Conservation (phyloP, 2,113 vertebrate species). For the Bucco capensis region DNA sequence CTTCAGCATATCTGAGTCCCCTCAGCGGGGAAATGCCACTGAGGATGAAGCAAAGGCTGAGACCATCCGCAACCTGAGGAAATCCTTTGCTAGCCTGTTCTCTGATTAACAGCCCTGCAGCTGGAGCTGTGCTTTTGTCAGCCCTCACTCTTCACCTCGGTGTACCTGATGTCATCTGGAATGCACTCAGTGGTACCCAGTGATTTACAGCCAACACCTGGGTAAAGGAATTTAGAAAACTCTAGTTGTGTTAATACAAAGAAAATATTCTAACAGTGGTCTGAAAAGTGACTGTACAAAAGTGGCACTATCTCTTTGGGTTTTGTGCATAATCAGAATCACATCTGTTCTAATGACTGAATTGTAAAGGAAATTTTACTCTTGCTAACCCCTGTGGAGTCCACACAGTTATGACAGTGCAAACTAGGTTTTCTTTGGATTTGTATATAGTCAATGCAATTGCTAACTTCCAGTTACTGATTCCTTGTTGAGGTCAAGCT, state of each 20-base stretch:
- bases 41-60: conserved; percentile 96
- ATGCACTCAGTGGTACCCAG: not conserved
- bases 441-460: not conserved
- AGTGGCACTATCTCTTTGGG: not conserved
- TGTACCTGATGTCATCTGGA: not conserved
- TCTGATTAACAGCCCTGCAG: conserved; percentile 78
- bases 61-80: conserved; percentile 93
- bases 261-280: not conserved
- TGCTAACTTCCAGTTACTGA: not conserved
- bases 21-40: conserved; percentile 76
- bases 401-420: not conserved
- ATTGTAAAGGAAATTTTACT: not conserved
- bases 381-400: not conserved
- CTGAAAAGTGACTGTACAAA: not conserved
- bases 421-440: not conserved
- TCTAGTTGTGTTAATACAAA: not conserved
- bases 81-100: conserved; percentile 96
- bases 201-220: not conserved
- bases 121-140: not conserved
- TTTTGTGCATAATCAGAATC: not conserved
- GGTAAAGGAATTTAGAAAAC: conserved; percentile 25
- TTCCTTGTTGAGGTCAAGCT: not conserved
- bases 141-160: conserved; percentile 3
- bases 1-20: conserved; percentile 83
- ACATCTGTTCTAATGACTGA: not conserved